Evolutionary conservation across 2,797 vertebrate genomes (phyloP).

Genomic region (Cirrhinus mrigala): DNA sequence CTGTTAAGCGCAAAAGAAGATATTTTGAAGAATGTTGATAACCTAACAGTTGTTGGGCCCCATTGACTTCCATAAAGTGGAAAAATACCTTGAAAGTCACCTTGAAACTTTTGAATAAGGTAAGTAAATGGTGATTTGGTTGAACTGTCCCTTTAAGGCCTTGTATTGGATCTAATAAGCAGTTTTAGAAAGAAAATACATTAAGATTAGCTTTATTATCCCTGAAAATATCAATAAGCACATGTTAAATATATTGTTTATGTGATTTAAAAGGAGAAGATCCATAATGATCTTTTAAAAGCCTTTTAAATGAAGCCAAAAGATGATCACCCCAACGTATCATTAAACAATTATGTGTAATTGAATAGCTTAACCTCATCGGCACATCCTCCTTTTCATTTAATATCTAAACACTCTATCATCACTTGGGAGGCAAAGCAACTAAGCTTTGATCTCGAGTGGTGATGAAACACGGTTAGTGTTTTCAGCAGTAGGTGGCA

Average conservation of each 20-base stretch:
- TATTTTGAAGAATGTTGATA: background rate
- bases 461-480: background rate
- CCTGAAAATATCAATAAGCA: conserved; percentile 1
- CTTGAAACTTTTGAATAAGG: background rate
- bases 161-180: background rate
- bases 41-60: background rate
- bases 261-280: background rate
- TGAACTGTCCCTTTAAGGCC: background rate
- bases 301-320: conserved; percentile 18
- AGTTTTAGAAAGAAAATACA: background rate
- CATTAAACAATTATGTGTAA: conserved; percentile 34
- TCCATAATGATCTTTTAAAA: conserved; percentile 15
- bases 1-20: background rate
- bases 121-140: background rate
- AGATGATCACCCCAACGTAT: conserved; percentile 19
- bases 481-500: conserved; percentile 78
- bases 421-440: conserved; percentile 16
- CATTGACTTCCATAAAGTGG: background rate
- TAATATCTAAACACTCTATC: conserved; percentile 26
- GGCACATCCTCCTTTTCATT: conserved; percentile 24
- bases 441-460: conserved; percentile 3
- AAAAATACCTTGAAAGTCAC: background rate
- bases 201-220: background rate
- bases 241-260: background rate
- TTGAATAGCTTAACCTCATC: conserved; percentile 28